Evolutionary conservation across 2,888 invertebrate genomes (phyloP), one percentile per base, ranked within the genome.

Genomic region (Euzophera pinguis): DNA sequence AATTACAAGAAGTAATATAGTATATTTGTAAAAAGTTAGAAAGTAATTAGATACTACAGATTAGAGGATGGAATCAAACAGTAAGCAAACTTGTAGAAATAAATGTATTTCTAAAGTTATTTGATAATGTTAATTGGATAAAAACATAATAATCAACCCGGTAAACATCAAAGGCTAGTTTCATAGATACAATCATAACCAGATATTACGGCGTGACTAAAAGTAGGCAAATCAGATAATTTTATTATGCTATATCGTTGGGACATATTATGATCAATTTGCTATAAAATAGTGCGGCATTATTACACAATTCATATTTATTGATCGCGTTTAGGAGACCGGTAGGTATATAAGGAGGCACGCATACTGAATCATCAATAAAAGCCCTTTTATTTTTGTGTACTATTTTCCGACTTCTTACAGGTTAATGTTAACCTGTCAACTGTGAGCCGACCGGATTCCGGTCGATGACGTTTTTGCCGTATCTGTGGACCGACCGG

Each of bases 261-360:
- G 47, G 47, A 34, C 38, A 29, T 37, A 51, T 39, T 54, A 52
- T 60, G 65, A 68, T 71, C 63, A 57, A 60, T 63, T 62, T 60
- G 62, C 61, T 66, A 67, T 67, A 60, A 60, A 67, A 68, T 65
- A 53, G 64, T 59, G 55, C 56, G 56, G 57, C 42, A 48, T 51
- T 67, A 67, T 62, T 66, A 58, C 63, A 65, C 67, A 60, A 54
- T 57, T 39, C 53, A 52, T 59, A 56, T 48, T 58, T 53, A 60
- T 54, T 54, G 53, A 54, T 53, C 47, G 49, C 39, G 47, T 45
- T 49, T 54, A 54, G 57, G 59, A 53, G 50, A 58, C 52, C 54
- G 53, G 51, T 52, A 50, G 53, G 51, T 52, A 50, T 53, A 37
- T 57, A 48, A 52, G 41, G 57, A 0, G 1, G n/a, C 42, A 52